These are phyloP conservation scores for Hycleus phaleratus DNA, from an alignment of 1,140 invertebrate species.

Conservation along the genomic window DNA sequence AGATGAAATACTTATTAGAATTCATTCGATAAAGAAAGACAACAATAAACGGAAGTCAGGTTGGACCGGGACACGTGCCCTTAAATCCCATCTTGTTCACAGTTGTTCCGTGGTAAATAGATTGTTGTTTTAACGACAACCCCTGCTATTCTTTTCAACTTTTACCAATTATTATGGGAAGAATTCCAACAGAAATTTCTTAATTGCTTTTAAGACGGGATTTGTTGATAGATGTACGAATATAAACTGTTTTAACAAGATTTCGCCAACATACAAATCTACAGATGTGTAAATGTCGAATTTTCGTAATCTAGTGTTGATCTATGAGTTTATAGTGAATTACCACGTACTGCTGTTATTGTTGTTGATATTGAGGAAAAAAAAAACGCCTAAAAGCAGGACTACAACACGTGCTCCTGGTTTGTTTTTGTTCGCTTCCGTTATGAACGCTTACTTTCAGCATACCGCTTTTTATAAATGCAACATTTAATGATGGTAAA, in stretches of 20 bases:
- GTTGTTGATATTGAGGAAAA: not conserved
- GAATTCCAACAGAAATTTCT: no score
- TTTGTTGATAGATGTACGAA: no score
- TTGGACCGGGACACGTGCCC: conserved; percentile 11
- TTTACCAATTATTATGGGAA: no score
- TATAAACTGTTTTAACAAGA: no score
- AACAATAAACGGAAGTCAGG: conserved; percentile 9
- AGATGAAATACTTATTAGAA: no score
- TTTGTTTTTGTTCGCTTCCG: conserved; percentile 27
- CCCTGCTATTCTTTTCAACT: not conserved
- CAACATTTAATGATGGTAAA: not conserved
- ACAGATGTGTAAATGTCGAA: no score
- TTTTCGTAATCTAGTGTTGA: no score
- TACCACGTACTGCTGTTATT: not conserved
- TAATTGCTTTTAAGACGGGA: no score
- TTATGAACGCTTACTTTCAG: conserved; percentile 9
- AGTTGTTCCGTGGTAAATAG: conserved; percentile 2
- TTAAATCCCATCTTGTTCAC: conserved; percentile 9
- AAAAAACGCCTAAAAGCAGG: no score
- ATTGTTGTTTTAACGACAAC: conserved; percentile 1
- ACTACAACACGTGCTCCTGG: conserved; percentile 23
- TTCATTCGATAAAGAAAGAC: no score
- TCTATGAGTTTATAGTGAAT: not conserved
- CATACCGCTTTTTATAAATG: conserved; percentile 2
- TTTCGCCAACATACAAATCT: no score